Percentiles rank a stretch among this genome's conserved stretches.
Conservation (phyloP, 1,140 invertebrate species). For the Tetramorium parvispinum region DNA sequence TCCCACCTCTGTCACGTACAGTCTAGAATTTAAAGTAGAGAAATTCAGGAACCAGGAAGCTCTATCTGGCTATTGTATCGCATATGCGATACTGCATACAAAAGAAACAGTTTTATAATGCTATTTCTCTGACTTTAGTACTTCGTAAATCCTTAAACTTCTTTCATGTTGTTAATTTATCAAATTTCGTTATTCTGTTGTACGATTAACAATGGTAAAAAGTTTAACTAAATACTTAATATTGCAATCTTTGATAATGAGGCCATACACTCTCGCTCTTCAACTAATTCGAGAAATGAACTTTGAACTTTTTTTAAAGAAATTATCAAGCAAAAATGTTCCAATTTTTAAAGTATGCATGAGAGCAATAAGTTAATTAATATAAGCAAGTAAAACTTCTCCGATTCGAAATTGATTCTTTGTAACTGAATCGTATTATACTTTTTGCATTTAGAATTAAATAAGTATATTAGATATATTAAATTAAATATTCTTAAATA, state of each 20-base stretch:
- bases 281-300: neutral
- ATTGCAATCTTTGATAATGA: neutral
- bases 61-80: slow-evolving; percentile 25
- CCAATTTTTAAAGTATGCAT: neutral
- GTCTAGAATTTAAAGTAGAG: slow-evolving; percentile 18
- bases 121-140: neutral
- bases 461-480: neutral
- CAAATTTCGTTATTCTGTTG: neutral
- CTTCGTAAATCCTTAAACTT: neutral
- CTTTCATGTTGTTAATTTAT: neutral
- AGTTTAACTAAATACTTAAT: neutral
- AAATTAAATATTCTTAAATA: too few relatives aligned
- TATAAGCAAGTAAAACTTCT: neutral
- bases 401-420: neutral
- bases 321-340: neutral
- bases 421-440: neutral
- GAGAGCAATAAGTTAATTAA: neutral
- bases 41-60: slow-evolving; percentile 34
- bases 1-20: neutral
- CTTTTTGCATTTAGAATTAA: neutral
- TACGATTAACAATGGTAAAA: neutral
- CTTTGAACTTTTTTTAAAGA: neutral
- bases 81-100: neutral
- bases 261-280: neutral
- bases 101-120: neutral